Base-by-base conservation (phyloP, 1,140 invertebrate genomes). In the Rhynchophorus ferrugineus region DNA sequence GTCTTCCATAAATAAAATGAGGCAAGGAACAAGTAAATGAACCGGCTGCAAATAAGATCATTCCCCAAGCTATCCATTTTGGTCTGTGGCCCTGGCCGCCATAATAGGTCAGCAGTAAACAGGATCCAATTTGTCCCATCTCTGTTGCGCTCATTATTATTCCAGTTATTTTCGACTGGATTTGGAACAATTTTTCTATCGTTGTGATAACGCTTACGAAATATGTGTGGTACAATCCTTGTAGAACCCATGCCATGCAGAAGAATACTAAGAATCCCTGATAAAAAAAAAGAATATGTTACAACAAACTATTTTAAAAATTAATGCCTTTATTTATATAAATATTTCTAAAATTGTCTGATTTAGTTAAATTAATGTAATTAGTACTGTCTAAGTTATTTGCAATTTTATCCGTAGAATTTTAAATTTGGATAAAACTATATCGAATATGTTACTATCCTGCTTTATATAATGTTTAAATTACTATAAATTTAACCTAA, bases 161-260 rank as follows among this genome's bases (percentile, higher is more conserved):
- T 0, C 93, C 94, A 0, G 91, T 95, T 3, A 91, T 93, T 68
- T 91, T 92, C 44, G 91, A 95, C 63, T 94, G 91, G 38, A 97
- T 89, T 75, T 92, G 89, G 69, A 95, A 97, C 22, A 96, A 75
- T 73, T 96, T 96, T 71, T 98, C 94, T 33, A 98, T 90, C 6
- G 93, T 97, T 19, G 95, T 97, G 64, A 97, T 92, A 47, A 95
- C 91, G 63, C 89, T 93, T 21, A 95, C 93, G 68, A 97, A 92
- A 71, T 97, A 98, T 16, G 91, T 94, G 70, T 89, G 89, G 68
- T 89, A 95, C 85, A 94, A 93, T 21, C 91, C 91, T 71, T 93
- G 90, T 8, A 94, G 74, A 0, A 95, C 87, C 81, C 88, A 91
- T 13, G 87, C 88, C 48, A 89, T 75, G 61, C 91, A 88, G 70